These are phyloP conservation scores for Trypoxylon attenuatum DNA, from an alignment of 2,888 invertebrate genomes.

Conservation along the genomic window DNA sequence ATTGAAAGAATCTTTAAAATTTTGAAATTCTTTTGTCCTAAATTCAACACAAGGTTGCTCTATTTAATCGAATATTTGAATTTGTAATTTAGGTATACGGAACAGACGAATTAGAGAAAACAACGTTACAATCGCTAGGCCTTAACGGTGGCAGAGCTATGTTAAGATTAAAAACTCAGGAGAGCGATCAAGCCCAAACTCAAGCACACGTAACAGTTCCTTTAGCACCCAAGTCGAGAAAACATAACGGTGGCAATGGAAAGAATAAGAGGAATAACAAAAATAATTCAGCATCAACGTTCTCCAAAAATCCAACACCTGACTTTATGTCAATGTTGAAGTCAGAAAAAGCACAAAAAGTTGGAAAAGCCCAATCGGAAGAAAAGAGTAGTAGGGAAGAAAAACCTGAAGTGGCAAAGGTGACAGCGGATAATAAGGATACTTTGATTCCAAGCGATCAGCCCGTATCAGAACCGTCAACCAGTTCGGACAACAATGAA, in stretches of 20 bases:
- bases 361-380: background rate
- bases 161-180: constrained; percentile 81
- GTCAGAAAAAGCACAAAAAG: background rate
- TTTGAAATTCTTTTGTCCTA: too few relatives aligned
- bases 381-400: background rate
- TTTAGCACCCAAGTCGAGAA: background rate
- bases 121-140: constrained; percentile 86
- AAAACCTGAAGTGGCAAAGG: too few relatives aligned
- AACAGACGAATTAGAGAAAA: constrained; percentile 79
- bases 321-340: background rate
- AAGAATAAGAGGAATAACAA: constrained; percentile 1
- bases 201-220: constrained; percentile 76
- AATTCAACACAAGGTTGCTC: background rate
- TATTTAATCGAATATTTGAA: background rate
- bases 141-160: constrained; percentile 86
- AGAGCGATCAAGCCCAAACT: constrained; percentile 79
- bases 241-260: background rate
- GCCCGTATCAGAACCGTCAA: background rate
- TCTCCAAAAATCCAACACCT: background rate
- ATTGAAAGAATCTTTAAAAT: too few relatives aligned
- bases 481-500: background rate
- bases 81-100: constrained; percentile 79
- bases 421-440: background rate
- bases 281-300: background rate
- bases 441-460: background rate